These are phyloP conservation scores for Drosophila rellima DNA, from an alignment of 2,888 invertebrate genomes.

Conservation along the genomic window DNA sequence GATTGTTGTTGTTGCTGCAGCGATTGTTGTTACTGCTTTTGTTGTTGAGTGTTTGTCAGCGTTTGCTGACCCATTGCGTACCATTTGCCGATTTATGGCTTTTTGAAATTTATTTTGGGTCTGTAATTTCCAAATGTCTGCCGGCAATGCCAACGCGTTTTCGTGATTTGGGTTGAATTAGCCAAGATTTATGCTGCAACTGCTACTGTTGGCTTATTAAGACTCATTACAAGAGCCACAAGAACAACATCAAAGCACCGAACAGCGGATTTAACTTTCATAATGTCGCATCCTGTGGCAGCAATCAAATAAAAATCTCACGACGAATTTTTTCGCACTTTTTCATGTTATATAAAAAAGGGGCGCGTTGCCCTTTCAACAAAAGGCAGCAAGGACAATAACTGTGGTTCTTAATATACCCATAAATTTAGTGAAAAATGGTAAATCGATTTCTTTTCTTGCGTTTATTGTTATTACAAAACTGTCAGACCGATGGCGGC, in stretches of 20 bases:
- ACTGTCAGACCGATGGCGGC: conserved; percentile 57
- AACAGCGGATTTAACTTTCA: conserved; percentile 38
- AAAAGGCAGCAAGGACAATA: conserved; percentile 44
- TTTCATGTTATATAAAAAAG: conserved; percentile 16
- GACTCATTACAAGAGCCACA: conserved; percentile 62
- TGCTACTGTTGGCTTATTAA: conserved; percentile 53
- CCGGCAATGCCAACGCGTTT: conserved; percentile 50
- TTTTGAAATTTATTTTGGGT: conserved; percentile 72
- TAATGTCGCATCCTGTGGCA: conserved; percentile 25
- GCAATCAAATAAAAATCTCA: conserved; percentile 69
- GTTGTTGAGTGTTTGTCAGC: conserved; percentile 36
- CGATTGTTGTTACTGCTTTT: conserved; percentile 17
- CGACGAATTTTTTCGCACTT: conserved; percentile 11
- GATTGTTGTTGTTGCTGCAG: conserved; percentile 24
- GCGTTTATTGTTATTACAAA: conserved; percentile 77
- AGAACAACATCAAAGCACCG: conserved; percentile 47
- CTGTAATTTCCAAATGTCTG: conserved; percentile 54
- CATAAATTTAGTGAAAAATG: conserved; percentile 79
- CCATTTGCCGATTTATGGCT: conserved; percentile 71
- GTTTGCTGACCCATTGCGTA: conserved; percentile 61
- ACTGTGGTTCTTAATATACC: conserved; percentile 68
- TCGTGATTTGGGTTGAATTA: conserved; percentile 71
- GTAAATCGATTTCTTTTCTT: conserved; percentile 75
- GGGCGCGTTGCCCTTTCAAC: conserved; percentile 50
- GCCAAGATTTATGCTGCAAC: conserved; percentile 70